These are phyloP conservation scores for Mola mola DNA, from an alignment of 2,113 vertebrate species.

Conservation along the genomic window DNA sequence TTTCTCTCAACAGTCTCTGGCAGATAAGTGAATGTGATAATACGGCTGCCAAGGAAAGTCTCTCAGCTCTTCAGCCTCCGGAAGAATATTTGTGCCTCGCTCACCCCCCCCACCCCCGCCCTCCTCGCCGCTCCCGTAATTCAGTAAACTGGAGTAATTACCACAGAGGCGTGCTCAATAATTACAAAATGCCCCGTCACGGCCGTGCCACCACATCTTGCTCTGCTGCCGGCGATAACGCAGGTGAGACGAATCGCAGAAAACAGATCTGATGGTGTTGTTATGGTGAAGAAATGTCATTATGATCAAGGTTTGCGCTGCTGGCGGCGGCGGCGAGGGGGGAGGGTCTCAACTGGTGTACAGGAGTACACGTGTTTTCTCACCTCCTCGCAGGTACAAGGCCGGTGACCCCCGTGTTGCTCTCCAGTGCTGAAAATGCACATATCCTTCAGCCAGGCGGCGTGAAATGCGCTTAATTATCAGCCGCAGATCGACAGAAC, in stretches of 20 bases:
- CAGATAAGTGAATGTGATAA: slow-evolving; percentile 78
- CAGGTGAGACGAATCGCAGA: slow-evolving; percentile 82
- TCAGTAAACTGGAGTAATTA: slow-evolving; percentile 82
- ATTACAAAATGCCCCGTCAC: slow-evolving; percentile 78
- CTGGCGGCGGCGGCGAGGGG: neutral
- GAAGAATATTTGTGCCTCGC: slow-evolving; percentile 60
- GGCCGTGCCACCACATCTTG: slow-evolving; percentile 75
- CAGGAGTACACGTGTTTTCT: slow-evolving; percentile 7
- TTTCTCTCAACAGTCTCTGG: slow-evolving; percentile 78
- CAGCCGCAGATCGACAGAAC: slow-evolving; percentile 61
- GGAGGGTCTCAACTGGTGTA: neutral
- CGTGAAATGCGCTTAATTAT: slow-evolving; percentile 72
- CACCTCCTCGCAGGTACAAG: slow-evolving; percentile 43
- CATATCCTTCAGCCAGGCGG: slow-evolving; percentile 39
- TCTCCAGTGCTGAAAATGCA: too few relatives aligned
- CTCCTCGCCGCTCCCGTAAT: slow-evolving; percentile 57
- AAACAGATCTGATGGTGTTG: slow-evolving; percentile 80
- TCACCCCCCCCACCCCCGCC: slow-evolving; percentile 45
- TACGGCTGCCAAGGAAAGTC: slow-evolving; percentile 72
- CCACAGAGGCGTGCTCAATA: slow-evolving; percentile 76
- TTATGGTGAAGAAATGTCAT: slow-evolving; percentile 74
- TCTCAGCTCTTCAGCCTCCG: slow-evolving; percentile 70
- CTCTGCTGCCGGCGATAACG: slow-evolving; percentile 75
- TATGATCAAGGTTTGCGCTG: slow-evolving; percentile 46
- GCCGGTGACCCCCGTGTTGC: neutral